A percentile compares a stretch with the other conserved stretches of the same genome.
phyloP scores from a whole-genome alignment of 2,797 vertebrate species.

The Acanthurus tractus region DNA sequence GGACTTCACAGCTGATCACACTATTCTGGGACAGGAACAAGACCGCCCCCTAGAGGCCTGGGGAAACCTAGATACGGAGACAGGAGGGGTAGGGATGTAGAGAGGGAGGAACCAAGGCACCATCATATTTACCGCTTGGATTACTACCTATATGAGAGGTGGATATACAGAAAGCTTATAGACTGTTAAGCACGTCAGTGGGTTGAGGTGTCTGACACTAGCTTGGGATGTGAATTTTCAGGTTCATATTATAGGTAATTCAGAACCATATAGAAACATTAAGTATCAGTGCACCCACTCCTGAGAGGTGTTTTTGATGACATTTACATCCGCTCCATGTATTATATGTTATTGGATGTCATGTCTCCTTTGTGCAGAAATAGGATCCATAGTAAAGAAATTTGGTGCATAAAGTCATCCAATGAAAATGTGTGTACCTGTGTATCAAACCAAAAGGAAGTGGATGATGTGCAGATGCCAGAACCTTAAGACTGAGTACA shows the following conservation, averaged over 20 bases:
- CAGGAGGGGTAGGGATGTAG: constrained; percentile 15
- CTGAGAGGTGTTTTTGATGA: not conserved
- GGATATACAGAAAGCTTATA: constrained; percentile 26
- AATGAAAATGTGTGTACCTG: not conserved
- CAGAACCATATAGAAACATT: not conserved
- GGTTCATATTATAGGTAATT: not conserved
- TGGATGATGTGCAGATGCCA: not conserved
- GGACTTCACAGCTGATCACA: constrained; percentile 62
- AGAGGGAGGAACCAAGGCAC: constrained; percentile 5
- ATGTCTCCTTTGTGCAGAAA: not conserved
- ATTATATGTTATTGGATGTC: not conserved
- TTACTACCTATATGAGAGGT: constrained; percentile 36
- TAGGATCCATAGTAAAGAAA: not conserved
- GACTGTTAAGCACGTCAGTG: constrained; percentile 16
- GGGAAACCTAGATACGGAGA: constrained; percentile 65
- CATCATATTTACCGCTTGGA: constrained; percentile 42
- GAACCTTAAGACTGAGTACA: not conserved
- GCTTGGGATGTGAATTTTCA: constrained; percentile 5
- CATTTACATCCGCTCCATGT: not conserved
- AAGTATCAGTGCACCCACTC: not conserved
- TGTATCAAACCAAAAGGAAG: not conserved
- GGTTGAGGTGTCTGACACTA: constrained; percentile 18
- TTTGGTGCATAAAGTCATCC: not conserved
- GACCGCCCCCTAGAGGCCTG: constrained; percentile 72
- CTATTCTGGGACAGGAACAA: constrained; percentile 66